phyloP scores from a whole-genome alignment of 2,888 invertebrate species.

The Oeneis ivallda region DNA sequence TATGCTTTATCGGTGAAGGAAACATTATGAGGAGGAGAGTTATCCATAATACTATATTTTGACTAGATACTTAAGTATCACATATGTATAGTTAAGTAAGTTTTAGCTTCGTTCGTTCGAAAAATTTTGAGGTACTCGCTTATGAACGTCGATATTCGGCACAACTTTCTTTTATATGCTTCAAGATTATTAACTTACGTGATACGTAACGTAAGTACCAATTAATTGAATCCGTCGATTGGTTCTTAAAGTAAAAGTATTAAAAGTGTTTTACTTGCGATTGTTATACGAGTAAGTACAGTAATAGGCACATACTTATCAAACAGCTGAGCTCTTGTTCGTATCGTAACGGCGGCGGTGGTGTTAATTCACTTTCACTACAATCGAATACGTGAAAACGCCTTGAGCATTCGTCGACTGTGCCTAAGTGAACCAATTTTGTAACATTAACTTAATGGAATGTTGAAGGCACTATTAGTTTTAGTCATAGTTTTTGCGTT shows the following conservation, averaged over 20 bases:
- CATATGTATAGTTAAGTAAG: too few relatives aligned
- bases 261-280: background rate
- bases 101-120: too few relatives aligned
- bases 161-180: slow-evolving; percentile 7
- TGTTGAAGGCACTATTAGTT: too few relatives aligned
- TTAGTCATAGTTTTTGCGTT: too few relatives aligned
- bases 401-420: slow-evolving; percentile 23
- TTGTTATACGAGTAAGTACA: slow-evolving; percentile 11
- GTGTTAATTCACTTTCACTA: slow-evolving; percentile 32
- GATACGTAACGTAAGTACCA: background rate
- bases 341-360: slow-evolving; percentile 24
- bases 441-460: slow-evolving; percentile 14
- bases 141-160: background rate
- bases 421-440: slow-evolving; percentile 21
- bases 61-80: too few relatives aligned
- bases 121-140: too few relatives aligned
- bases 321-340: slow-evolving; percentile 13
- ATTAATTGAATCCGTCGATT: background rate
- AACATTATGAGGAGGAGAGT: too few relatives aligned
- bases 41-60: too few relatives aligned
- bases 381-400: slow-evolving; percentile 26
- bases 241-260: slow-evolving; percentile 7
- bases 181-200: background rate
- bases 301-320: slow-evolving; percentile 30
- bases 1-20: too few relatives aligned